These are phyloP conservation scores for Anseranas semipalmata DNA, from an alignment of 2,113 vertebrate genomes.

Conservation along the genomic window DNA sequence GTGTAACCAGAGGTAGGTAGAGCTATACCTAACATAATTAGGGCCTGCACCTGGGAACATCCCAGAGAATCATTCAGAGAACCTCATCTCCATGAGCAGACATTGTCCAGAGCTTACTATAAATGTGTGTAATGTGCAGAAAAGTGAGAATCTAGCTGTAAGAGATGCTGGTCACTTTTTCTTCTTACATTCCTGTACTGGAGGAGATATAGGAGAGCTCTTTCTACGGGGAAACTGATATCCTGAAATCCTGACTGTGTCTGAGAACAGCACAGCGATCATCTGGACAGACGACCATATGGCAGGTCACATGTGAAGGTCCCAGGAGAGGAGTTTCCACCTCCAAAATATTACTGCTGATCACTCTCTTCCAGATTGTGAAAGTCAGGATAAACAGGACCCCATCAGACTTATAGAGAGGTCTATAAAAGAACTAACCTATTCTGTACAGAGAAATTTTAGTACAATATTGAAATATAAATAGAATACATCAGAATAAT, in stretches of 20 bases:
- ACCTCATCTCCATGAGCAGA: background rate
- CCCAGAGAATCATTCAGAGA: background rate
- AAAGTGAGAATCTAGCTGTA: background rate
- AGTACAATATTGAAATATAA: background rate
- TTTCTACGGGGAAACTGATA: background rate
- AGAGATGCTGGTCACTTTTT: background rate
- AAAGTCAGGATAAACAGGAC: background rate
- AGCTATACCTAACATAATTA: background rate
- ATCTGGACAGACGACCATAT: background rate
- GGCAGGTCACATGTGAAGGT: background rate
- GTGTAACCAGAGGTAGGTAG: background rate
- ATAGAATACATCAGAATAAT: background rate
- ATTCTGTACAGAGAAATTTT: fast-evolving
- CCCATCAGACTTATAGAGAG: background rate
- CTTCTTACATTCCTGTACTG: background rate
- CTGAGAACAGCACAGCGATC: background rate
- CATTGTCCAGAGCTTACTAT: background rate
- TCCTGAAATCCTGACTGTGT: background rate
- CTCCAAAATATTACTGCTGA: background rate
- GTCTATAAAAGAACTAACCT: background rate
- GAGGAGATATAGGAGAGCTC: background rate
- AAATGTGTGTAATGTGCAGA: background rate
- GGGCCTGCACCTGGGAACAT: background rate
- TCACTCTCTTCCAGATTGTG: background rate
- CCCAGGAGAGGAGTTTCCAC: background rate